These are phyloP conservation scores for Pachliopta kotzebuea DNA, from an alignment of 2,888 invertebrate genomes.

Conservation along the genomic window DNA sequence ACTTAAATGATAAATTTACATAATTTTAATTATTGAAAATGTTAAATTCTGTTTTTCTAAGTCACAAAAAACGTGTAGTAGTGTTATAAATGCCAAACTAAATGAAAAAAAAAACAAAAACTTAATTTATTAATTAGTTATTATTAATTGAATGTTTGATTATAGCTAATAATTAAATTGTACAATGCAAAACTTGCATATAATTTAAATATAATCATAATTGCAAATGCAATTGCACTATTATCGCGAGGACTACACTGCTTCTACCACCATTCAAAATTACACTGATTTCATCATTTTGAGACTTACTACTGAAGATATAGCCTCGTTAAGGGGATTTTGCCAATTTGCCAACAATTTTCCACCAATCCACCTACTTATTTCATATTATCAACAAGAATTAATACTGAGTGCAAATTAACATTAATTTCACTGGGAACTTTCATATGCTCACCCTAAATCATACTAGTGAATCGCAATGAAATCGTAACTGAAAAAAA, in stretches of 20 bases:
- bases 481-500: conserved; percentile 53
- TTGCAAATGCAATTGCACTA: conserved; percentile 75
- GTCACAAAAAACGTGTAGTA: conserved; percentile 43
- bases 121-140: conserved; percentile 68
- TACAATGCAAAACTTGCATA: conserved; percentile 77
- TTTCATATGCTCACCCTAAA: conserved; percentile 42
- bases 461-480: conserved; percentile 48
- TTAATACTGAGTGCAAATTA: conserved; percentile 75
- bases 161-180: conserved; percentile 77
- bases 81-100: conserved; percentile 62
- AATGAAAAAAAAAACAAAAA: conserved; percentile 60
- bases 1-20: conserved; percentile 15
- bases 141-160: conserved; percentile 76
- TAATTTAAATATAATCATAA: conserved; percentile 68
- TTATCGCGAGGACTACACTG: conserved; percentile 78
- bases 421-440: conserved; percentile 69
- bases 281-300: conserved; percentile 53
- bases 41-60: conserved; percentile 38
- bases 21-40: conserved; percentile 32
- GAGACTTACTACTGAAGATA: conserved; percentile 56
- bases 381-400: conserved; percentile 44
- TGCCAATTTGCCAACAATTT: conserved; percentile 60
- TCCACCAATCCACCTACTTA: conserved; percentile 63
- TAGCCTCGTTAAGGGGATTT: conserved; percentile 70
- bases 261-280: conserved; percentile 63